Evolutionary conservation across 2,888 invertebrate genomes (phyloP).

Genomic region (Synanthedon myopaeformis): DNA sequence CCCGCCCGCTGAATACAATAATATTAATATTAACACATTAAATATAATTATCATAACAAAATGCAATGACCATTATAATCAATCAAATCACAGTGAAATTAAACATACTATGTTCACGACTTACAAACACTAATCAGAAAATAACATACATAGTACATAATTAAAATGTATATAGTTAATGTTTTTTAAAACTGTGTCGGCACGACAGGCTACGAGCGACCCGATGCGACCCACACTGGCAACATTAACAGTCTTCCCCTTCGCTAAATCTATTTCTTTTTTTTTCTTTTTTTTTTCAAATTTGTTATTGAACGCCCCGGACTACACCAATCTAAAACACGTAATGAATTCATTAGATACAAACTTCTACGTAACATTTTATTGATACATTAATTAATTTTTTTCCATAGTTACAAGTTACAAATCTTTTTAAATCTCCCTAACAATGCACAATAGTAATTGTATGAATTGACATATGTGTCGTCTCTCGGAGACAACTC

Average conservation of each 20-base stretch:
- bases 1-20: neutral
- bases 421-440: constrained; percentile 46
- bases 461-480: constrained; percentile 66
- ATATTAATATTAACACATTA: constrained; percentile 20
- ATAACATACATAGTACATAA: constrained; percentile 41
- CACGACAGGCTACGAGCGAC: constrained; percentile 1
- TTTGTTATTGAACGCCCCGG: neutral
- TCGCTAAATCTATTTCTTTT: neutral
- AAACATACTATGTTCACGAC: constrained; percentile 59
- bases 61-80: constrained; percentile 51
- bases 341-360: constrained; percentile 41
- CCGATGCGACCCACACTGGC: neutral
- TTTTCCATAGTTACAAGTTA: constrained; percentile 50
- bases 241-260: constrained; percentile 8
- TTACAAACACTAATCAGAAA: constrained; percentile 57
- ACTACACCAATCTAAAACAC: constrained; percentile 32
- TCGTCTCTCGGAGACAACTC: constrained; percentile 15
- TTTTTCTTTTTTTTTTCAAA: no score
- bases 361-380: constrained; percentile 55
- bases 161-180: constrained; percentile 13
- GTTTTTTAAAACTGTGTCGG: neutral
- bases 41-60: constrained; percentile 35
- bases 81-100: constrained; percentile 65
- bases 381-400: constrained; percentile 39
- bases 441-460: constrained; percentile 65